These are phyloP conservation scores for Zingel zingel DNA, from an alignment of 2,113 vertebrate genomes.

Conservation along the genomic window DNA sequence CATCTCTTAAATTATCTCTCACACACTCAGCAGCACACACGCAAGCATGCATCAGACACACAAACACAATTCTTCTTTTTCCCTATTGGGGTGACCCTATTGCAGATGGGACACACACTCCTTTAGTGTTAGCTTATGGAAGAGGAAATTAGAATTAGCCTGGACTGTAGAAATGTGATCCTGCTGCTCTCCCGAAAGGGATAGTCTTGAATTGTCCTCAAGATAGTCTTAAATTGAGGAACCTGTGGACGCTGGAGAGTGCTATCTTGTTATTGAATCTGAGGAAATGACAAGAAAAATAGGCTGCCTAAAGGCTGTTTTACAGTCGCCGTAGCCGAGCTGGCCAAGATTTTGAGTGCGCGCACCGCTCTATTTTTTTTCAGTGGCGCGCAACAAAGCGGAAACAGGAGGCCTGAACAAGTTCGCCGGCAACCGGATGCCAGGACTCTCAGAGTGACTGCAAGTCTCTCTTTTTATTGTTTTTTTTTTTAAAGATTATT, in stretches of 20 bases:
- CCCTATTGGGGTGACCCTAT: conserved; percentile 23
- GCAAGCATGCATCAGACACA: conserved; percentile 4
- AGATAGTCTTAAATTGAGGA: conserved; percentile 54
- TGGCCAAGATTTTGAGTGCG: too few relatives aligned
- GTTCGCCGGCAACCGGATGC: too few relatives aligned
- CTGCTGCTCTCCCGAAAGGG: conserved; percentile 38
- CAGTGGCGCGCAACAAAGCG: too few relatives aligned
- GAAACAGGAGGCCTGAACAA: too few relatives aligned
- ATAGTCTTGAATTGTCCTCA: conserved; percentile 57
- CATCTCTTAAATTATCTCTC: conserved; percentile 44
- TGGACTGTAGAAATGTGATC: conserved; percentile 57
- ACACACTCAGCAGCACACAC: conserved; percentile 26
- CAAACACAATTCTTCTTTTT: conserved; percentile 22
- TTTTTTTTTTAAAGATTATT: too few relatives aligned
- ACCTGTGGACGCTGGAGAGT: conserved; percentile 55
- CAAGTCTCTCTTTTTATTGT: too few relatives aligned
- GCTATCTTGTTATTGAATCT: conserved; percentile 74
- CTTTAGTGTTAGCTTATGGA: conserved; percentile 42
- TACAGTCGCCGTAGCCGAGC: too few relatives aligned
- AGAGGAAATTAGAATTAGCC: conserved; percentile 73
- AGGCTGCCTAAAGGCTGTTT: conserved; percentile 37
- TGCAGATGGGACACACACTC: conserved; percentile 59
- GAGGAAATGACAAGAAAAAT: conserved; percentile 71
- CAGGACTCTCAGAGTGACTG: too few relatives aligned
- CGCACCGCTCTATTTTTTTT: too few relatives aligned